Percentiles rank a stretch among this genome's conserved stretches.
Conservation (phyloP, 2,113 vertebrate species). For the Alethe castanea region DNA sequence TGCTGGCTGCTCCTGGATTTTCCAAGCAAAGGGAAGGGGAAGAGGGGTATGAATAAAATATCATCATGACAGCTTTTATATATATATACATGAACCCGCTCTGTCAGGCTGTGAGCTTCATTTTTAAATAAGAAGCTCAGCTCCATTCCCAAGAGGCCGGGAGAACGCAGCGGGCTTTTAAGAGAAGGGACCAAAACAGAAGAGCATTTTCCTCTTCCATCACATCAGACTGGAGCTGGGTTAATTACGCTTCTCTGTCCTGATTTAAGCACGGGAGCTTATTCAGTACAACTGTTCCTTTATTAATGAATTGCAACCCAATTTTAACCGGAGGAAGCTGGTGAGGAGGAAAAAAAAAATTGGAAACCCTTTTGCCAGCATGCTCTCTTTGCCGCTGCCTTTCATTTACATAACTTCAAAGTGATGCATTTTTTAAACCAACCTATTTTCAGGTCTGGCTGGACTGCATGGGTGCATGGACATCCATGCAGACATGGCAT, state of each 20-base stretch:
- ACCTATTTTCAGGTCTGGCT: conserved; percentile 11
- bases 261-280: conserved; percentile 62
- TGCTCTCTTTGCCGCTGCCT: background rate
- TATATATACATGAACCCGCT: conserved; percentile 42
- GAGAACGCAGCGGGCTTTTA: conserved; percentile 30
- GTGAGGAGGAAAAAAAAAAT: background rate
- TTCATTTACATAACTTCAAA: conserved; percentile 62
- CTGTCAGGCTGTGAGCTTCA: conserved; percentile 41
- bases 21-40: conserved; percentile 61
- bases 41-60: conserved; percentile 71
- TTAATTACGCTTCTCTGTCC: conserved; percentile 61
- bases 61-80: conserved; percentile 61
- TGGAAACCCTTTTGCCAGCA: conserved; percentile 41
- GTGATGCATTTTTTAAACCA: conserved; percentile 48
- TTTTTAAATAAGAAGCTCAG: conserved; percentile 59
- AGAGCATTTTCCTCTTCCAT: conserved; percentile 53
- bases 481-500: background rate
- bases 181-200: conserved; percentile 63
- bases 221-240: conserved; percentile 51
- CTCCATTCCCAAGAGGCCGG: conserved; percentile 4
- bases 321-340: conserved; percentile 54
- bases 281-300: conserved; percentile 66
- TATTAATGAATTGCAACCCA: conserved; percentile 68
- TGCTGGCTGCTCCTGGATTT: conserved; percentile 63
- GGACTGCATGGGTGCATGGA: background rate